Evolutionary conservation across 2,113 vertebrate genomes (phyloP).

Genomic region (Emydocephalus ijimae): DNA sequence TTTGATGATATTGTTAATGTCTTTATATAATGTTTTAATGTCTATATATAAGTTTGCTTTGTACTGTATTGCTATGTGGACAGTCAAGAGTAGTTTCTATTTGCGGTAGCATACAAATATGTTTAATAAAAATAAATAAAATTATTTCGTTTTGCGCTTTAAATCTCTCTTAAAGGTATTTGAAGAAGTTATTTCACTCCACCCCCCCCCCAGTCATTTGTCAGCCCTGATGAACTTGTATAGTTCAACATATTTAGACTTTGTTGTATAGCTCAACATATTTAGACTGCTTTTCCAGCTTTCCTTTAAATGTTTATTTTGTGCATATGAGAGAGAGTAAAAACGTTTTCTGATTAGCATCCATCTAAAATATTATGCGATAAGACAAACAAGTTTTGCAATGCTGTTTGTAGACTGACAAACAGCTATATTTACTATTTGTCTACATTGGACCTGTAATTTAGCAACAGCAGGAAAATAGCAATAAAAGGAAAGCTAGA

Average conservation of each 20-base stretch:
- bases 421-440: not conserved
- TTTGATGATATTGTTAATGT: not conserved
- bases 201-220: not conserved
- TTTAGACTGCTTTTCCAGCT: not conserved
- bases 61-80: not conserved
- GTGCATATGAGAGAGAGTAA: not conserved
- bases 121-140: not conserved
- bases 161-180: not conserved
- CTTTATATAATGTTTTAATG: not conserved
- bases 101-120: not conserved
- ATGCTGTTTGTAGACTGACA: not conserved
- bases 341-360: not conserved
- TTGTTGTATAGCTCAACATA: not conserved
- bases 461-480: not conserved
- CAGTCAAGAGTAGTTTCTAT: not conserved
- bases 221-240: not conserved
- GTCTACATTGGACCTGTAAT: not conserved
- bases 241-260: not conserved
- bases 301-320: not conserved
- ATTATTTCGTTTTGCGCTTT: not conserved
- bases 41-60: not conserved
- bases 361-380: not conserved
- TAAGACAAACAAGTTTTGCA: not conserved
- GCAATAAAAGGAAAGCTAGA: not conserved
- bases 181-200: not conserved